Base-by-base conservation (phyloP, 1,140 invertebrate species). In the Drosophila kikkawai region DNA sequence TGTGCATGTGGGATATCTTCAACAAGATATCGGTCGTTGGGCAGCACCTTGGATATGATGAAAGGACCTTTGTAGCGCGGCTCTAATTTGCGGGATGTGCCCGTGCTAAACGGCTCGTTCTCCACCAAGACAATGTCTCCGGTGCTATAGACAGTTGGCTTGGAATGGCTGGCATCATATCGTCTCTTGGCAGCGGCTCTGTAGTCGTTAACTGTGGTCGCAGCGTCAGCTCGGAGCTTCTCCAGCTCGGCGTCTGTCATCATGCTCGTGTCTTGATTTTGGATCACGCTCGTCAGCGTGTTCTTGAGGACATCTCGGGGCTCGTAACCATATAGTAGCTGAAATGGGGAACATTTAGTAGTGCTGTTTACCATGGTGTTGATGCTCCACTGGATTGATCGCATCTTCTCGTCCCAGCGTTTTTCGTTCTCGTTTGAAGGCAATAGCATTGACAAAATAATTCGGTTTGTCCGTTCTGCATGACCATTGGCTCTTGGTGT, bases 71-170 rank as follows among this genome's bases (percentile, higher is more conserved):
- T 57, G 8, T 26, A 57, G 3, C 57, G 48, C 4, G 44, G 42
- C 45, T 69, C 58, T 37, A 75, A 19, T 42, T 69, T 69, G 6
- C 58, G 64, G 12, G 58, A 69, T 7, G 58, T 68, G 6, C 60
- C 51, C 11, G 59, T 75, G n/a, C 53, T 57, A 26, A 29, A 41
- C 12, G 58, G 26, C 29, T 64, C 51, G 37, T 65, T 58, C 32
- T 48, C 67, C n/a, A 71, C 56, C 7, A 71, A 26, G 2, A 59
- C 45, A 34, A 64, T 32, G 32, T 71, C 55, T 22, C 32, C 53
- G 15, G 58, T 8, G 26, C 37, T 55, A 15, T 60, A 71, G 12
- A n/a, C 19, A 19, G 19, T 19, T 19, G 19, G 19, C 19, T 19
- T 19, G 19, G 19, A 19, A 19, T 19, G 19, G 19, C 19, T 19